A percentile compares a stretch with the other conserved stretches of the same genome.
Evolutionary conservation across 2,888 invertebrate species (phyloP).

Genomic region (Tenthredo notha): DNA sequence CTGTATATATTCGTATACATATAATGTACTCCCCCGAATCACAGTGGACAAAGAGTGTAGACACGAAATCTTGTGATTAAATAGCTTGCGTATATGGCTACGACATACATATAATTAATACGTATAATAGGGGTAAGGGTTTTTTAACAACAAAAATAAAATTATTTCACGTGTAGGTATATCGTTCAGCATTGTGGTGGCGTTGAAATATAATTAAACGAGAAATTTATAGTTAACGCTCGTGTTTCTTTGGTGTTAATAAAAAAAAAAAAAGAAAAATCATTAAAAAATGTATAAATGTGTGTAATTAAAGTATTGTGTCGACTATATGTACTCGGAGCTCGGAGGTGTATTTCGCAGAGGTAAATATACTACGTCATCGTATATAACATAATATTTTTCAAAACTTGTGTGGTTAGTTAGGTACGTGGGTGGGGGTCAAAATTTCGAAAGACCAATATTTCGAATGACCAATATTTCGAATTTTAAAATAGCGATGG

Average conservation of each 20-base stretch:
- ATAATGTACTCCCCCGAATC: not conserved
- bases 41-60: conserved; percentile 38
- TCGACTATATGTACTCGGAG: not conserved
- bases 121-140: not conserved
- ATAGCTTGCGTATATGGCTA: not conserved
- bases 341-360: not conserved
- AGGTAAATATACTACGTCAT: not conserved
- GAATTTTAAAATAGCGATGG: too few relatives aligned
- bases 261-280: not conserved
- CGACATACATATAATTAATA: not conserved
- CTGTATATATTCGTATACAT: not conserved
- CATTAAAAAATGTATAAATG: too few relatives aligned
- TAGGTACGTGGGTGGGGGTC: too few relatives aligned
- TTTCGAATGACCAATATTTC: too few relatives aligned
- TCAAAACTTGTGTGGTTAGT: not conserved
- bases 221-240: conserved; percentile 33
- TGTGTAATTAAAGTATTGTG: conserved; percentile 34
- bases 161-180: not conserved
- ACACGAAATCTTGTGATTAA: conserved; percentile 47
- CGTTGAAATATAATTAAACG: conserved; percentile 44
- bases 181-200: not conserved
- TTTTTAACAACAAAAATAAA: not conserved
- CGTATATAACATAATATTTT: not conserved
- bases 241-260: conserved; percentile 21
- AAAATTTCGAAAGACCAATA: too few relatives aligned